A percentile compares a stretch with the other conserved stretches of the same genome.
Evolutionary conservation across 2,113 vertebrate genomes (phyloP).

Genomic region (Sinocyclocheilus maitianheensis): DNA sequence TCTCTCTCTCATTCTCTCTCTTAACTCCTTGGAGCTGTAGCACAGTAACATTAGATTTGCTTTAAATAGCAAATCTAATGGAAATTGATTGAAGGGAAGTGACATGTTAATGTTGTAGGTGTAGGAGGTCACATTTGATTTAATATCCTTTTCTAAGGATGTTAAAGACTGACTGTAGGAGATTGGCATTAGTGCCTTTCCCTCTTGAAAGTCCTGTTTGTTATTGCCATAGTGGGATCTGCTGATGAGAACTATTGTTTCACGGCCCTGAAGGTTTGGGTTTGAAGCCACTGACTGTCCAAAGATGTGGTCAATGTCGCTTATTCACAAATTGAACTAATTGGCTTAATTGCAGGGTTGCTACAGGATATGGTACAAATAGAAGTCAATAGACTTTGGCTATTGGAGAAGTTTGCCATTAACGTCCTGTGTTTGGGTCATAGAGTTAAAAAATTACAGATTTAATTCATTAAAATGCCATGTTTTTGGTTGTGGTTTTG

Average conservation of each 20-base stretch:
- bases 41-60: slow-evolving; percentile 37
- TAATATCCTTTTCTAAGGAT: slow-evolving; percentile 39
- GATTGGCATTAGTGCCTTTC: background rate
- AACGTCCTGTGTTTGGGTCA: background rate
- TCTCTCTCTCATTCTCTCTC: background rate
- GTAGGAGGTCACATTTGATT: slow-evolving; percentile 40
- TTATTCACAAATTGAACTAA: slow-evolving; percentile 5
- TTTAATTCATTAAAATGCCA: slow-evolving; percentile 1
- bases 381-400: background rate
- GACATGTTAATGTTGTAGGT: slow-evolving; percentile 47
- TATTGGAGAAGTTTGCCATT: background rate
- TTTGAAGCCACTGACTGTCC: background rate
- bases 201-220: background rate
- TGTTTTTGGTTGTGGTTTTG: slow-evolving; percentile 2
- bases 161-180: slow-evolving; percentile 30
- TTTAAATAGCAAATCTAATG: slow-evolving; percentile 56
- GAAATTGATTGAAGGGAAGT: slow-evolving; percentile 42
- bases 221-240: background rate
- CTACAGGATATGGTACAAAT: background rate
- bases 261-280: background rate
- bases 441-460: background rate
- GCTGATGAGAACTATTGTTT: background rate
- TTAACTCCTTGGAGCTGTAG: slow-evolving; percentile 49
- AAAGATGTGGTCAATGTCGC: background rate
- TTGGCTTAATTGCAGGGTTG: slow-evolving; percentile 19